Evolutionary conservation across 2,888 invertebrate genomes (phyloP).

Genomic region (Cheilosia vulpina): DNA sequence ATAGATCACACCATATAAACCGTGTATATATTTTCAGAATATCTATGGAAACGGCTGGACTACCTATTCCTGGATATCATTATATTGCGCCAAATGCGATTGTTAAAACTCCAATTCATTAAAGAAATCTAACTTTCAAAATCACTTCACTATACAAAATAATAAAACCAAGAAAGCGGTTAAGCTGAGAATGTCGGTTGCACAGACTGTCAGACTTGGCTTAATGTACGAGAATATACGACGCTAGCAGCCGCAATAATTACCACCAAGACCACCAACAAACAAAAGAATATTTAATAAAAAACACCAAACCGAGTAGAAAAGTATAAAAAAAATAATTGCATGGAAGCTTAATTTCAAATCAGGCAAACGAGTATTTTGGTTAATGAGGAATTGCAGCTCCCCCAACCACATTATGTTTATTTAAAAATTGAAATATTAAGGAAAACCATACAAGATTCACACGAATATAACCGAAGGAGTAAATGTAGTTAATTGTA

Average conservation of each 20-base stretch:
- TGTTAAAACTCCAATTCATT: conserved; percentile 96
- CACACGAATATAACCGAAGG: conserved; percentile 21
- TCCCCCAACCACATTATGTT: conserved; percentile 28
- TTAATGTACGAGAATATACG: conserved; percentile 26
- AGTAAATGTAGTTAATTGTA: conserved; percentile 66
- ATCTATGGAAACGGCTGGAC: conserved; percentile 96
- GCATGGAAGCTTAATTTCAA: conserved; percentile 35
- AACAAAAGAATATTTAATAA: conserved; percentile 30
- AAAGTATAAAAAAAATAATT: conserved; percentile 20
- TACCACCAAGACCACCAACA: conserved; percentile 67
- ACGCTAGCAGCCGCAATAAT: conserved; percentile 51
- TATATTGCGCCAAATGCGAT: conserved; percentile 97
- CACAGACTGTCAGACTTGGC: conserved; percentile 26
- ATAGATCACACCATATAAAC: conserved; percentile 32
- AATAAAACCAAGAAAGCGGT: conserved; percentile 40
- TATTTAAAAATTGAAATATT: conserved; percentile 7
- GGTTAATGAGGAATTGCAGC: conserved; percentile 31
- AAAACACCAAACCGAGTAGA: conserved; percentile 55
- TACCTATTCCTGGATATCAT: conserved; percentile 95
- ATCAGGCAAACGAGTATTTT: conserved; percentile 27
- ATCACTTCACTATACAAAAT: conserved; percentile 29
- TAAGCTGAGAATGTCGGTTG: conserved; percentile 40
- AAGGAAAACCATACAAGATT: conserved; percentile 36
- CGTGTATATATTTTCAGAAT: conserved; percentile 87
- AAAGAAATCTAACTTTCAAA: conserved; percentile 80